Evolutionary conservation across 2,113 vertebrate species (phyloP), one percentile per base, ranked within the genome.

Genomic region (Miniopterus natalensis): DNA sequence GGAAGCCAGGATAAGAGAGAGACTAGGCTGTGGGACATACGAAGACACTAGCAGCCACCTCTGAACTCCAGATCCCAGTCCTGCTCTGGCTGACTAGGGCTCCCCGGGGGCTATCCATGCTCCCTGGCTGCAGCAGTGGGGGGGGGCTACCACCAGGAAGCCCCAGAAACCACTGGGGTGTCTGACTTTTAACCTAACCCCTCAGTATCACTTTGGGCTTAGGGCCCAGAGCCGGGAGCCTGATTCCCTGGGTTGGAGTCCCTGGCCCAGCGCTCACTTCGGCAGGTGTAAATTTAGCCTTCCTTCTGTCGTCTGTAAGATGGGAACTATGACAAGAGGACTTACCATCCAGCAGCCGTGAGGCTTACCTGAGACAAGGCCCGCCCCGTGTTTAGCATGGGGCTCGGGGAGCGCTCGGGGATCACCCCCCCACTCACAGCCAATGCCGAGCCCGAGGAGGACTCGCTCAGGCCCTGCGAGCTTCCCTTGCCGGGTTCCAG

Each of bases 401-500:
- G 7, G 73, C 45, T 29, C 15, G 49, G 12, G 8, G 57, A 42
- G 17, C 0, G 21, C 51, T 8, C 11, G 0, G 0, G 63, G 15
- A 53, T 11, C 31, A n/a, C 9, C 3, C 63, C 20, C 14, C 71
- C 49, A 0, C 47, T 17, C 27, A 17, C 53, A 13, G 88, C 21
- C 40, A 14, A 21, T 1, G 5, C 13, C 0, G 20, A 75, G 73
- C 9, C 0, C 25, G 6, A 65, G 51, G 57, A 85, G 31, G 49
- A 66, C 73, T 15, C 1, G 2, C 1, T 25, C 73, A 6, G 20
- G 40, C 25, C 36, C 68, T 42, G 84, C 63, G 6, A 40, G 49
- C 40, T 65, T 73, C 57, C 68, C 47, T 9, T 11, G 96, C 57
- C 90, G 89, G 47, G 73, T 42, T 51, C 73, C 61, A 47, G 45